A percentile compares a stretch with the other conserved stretches of the same genome.
These are phyloP conservation scores for Chironomus tepperi DNA, from an alignment of 1,140 invertebrate genomes.

Conservation along the genomic window DNA sequence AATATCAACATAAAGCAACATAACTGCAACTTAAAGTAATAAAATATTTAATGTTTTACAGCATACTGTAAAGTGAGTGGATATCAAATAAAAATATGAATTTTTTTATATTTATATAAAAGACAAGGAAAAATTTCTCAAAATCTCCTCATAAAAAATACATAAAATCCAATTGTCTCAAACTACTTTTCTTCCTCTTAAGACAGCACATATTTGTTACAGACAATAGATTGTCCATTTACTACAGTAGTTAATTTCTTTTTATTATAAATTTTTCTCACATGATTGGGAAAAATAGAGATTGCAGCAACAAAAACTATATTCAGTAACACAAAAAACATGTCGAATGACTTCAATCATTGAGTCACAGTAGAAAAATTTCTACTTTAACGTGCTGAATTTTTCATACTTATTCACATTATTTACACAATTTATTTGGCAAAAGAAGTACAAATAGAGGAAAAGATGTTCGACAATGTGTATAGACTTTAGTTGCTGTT, in stretches of 20 bases:
- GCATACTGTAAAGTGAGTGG: too few species aligned
- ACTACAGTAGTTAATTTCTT: not conserved
- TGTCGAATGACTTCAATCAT: slow-evolving; percentile 7
- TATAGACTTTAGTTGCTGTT: too few species aligned
- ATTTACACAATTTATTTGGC: not conserved
- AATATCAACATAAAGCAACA: too few species aligned
- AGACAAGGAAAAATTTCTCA: too few species aligned
- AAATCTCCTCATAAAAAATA: too few species aligned
- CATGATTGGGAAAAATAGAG: not conserved
- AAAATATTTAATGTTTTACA: too few species aligned
- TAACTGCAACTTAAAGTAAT: too few species aligned
- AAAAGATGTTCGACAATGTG: too few species aligned
- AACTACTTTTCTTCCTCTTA: not conserved
- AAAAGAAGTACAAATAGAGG: not conserved
- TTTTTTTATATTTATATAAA: too few species aligned
- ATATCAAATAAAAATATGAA: too few species aligned
- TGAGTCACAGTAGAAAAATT: not conserved
- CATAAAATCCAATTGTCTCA: slow-evolving; percentile 3
- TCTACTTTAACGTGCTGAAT: too few species aligned
- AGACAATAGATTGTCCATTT: not conserved
- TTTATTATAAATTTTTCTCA: not conserved
- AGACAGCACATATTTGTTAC: not conserved
- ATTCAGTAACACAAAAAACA: not conserved
- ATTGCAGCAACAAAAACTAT: not conserved
- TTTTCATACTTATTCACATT: not conserved